These are phyloP conservation scores for Anoplius nigerrimus DNA, from an alignment of 2,888 invertebrate species.

Conservation along the genomic window DNA sequence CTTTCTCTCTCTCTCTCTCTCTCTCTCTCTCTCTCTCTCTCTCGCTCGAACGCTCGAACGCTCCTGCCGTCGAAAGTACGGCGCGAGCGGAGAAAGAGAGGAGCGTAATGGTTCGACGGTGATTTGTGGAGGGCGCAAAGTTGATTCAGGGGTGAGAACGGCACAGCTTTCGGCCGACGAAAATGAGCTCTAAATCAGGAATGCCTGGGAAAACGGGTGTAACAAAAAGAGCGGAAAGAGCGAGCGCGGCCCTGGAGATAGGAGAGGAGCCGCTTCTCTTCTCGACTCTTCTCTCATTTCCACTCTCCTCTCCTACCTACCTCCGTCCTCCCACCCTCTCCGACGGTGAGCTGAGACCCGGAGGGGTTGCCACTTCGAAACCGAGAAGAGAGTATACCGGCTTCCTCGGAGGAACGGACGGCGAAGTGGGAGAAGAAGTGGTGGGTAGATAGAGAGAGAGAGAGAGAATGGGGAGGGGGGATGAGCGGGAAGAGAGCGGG, in stretches of 20 bases:
- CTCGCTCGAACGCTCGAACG: conserved; percentile 18
- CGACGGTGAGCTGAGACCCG: too few relatives aligned
- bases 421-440: neutral
- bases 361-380: conserved; percentile 44
- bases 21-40: too few relatives aligned
- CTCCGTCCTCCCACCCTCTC: too few relatives aligned
- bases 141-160: conserved; percentile 62
- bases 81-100: conserved; percentile 15
- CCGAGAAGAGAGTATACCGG: conserved; percentile 14
- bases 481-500: conserved; percentile 12
- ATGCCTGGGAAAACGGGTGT: conserved; percentile 50
- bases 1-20: too few relatives aligned
- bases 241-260: conserved; percentile 16
- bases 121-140: conserved; percentile 60
- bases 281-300: too few relatives aligned
- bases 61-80: conserved; percentile 13
- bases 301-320: too few relatives aligned
- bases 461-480: conserved; percentile 8
- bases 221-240: conserved; percentile 47
- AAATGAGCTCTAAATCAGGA: conserved; percentile 65
- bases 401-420: neutral
- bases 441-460: conserved; percentile 1
- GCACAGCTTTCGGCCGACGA: conserved; percentile 59
- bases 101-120: conserved; percentile 50
- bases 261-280: conserved; percentile 3